phyloP scores from a whole-genome alignment of 2,888 invertebrate species.

The Agrochola macilenta region DNA sequence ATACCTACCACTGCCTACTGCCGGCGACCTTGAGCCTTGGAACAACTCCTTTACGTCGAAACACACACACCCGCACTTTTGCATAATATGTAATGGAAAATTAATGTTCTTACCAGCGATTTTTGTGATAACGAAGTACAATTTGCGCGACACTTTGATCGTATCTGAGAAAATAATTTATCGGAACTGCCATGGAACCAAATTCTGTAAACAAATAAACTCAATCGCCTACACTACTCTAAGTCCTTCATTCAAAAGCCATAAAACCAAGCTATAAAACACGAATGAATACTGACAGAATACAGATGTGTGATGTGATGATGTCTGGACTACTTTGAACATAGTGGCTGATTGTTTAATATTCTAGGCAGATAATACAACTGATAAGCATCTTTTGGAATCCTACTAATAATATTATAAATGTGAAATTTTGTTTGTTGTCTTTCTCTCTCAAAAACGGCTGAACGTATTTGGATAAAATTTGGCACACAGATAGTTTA shows the following conservation, averaged over 20 bases:
- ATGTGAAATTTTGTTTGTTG: too few relatives aligned
- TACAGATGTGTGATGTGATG: background rate
- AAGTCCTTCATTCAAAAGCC: background rate
- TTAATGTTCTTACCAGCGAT: constrained; percentile 14
- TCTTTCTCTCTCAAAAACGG: too few relatives aligned
- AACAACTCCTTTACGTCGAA: constrained; percentile 26
- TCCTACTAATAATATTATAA: background rate
- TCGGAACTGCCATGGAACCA: constrained; percentile 4
- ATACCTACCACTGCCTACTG: background rate
- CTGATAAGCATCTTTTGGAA: constrained; percentile 12
- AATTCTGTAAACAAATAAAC: constrained; percentile 29
- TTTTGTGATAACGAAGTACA: constrained; percentile 36
- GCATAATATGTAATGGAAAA: constrained; percentile 42
- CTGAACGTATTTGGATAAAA: too few relatives aligned
- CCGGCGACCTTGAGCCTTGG: constrained; percentile 24
- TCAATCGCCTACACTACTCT: constrained; percentile 2
- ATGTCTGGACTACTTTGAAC: background rate
- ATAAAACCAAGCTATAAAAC: constrained; percentile 4
- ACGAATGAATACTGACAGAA: background rate
- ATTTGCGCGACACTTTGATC: constrained; percentile 10
- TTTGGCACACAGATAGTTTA: too few relatives aligned
- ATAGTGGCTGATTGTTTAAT: constrained; percentile 16
- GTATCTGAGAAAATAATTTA: constrained; percentile 22
- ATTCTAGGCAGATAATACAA: background rate
- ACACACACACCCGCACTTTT: constrained; percentile 16